A percentile compares a stretch with the other conserved stretches of the same genome.
Conservation (phyloP, 2,888 invertebrate genomes). For the Dasysyrphus tricinctus region DNA sequence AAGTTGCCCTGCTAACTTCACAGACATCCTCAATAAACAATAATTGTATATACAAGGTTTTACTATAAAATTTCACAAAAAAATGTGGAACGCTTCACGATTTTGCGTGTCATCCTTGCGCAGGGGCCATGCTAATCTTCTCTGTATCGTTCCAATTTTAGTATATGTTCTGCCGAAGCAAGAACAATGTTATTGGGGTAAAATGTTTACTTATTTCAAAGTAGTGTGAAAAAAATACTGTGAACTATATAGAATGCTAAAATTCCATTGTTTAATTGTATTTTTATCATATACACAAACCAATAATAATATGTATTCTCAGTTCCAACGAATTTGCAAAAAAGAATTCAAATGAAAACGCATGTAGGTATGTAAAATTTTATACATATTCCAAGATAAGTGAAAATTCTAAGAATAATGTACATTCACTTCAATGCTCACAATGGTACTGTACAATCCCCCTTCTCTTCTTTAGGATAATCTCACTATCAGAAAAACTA, state of each 20-base stretch:
- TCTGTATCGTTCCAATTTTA: constrained; percentile 97
- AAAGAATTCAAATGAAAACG: no score
- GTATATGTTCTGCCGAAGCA: constrained; percentile 92
- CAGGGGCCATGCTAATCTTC: constrained; percentile 97
- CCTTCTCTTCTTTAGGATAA: no score
- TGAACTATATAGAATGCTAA: not conserved
- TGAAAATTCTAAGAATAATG: no score
- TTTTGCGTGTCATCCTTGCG: constrained; percentile 97
- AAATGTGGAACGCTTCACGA: constrained; percentile 90
- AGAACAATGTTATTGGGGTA: constrained; percentile 83
- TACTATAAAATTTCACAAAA: constrained; percentile 78
- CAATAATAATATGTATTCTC: not conserved
- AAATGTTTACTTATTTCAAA: not conserved
- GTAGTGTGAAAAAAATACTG: not conserved
- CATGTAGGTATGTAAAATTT: no score
- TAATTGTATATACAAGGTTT: no score
- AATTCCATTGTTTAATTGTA: not conserved
- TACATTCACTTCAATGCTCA: no score
- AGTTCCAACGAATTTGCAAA: not conserved
- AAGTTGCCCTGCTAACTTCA: no score
- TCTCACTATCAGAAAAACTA: no score
- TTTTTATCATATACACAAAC: not conserved
- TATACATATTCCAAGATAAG: no score
- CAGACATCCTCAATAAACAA: no score
- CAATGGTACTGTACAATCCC: no score